Conservation (phyloP, 2,113 vertebrate genomes). For the Agelaius phoeniceus region DNA sequence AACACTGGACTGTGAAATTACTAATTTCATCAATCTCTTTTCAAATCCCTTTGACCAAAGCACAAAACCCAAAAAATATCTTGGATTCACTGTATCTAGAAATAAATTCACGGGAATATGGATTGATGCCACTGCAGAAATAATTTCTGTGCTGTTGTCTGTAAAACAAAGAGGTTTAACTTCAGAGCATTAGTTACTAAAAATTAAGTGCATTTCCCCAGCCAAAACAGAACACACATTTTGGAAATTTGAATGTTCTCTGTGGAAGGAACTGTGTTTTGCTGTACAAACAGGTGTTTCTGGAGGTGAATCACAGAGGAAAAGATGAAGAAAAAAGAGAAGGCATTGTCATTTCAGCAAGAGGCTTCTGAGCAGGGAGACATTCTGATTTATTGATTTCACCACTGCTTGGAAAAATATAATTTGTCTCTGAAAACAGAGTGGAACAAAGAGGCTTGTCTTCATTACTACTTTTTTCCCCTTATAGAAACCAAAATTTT, state of each 20-base stretch:
- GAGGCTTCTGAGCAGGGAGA: neutral
- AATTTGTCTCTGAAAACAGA: neutral
- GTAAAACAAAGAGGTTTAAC: neutral
- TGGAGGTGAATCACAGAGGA: neutral
- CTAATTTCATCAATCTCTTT: neutral
- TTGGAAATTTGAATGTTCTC: neutral
- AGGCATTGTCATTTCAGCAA: neutral
- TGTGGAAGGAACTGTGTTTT: neutral
- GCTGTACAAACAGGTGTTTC: neutral
- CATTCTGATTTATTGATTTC: neutral
- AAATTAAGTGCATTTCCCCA: neutral
- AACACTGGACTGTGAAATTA: neutral
- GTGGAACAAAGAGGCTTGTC: neutral
- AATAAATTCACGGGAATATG: accelerated
- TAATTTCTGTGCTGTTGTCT: neutral
- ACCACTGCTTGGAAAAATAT: neutral
- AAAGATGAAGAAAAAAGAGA: neutral
- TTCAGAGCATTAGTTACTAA: neutral
- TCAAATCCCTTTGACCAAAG: neutral
- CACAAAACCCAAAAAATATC: neutral
- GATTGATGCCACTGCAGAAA: neutral
- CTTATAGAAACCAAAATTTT: neutral
- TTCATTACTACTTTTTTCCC: neutral
- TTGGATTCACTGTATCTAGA: neutral
- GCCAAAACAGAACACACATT: neutral